Evolutionary conservation across 2,113 vertebrate species (phyloP).

Genomic region (Rhabdornis inornatus): DNA sequence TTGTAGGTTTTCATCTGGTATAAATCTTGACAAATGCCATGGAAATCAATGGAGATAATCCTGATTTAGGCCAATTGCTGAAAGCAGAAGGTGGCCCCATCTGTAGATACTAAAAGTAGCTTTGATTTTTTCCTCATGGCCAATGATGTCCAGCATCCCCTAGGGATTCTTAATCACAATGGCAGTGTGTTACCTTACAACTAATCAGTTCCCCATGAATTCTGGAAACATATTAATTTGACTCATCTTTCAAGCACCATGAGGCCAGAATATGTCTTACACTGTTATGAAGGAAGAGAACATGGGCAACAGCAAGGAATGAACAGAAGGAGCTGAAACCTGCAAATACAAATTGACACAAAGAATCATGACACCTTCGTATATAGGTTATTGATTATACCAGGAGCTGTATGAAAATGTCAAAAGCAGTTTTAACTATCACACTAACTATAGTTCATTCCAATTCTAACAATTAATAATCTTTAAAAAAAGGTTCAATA

Average conservation of each 20-base stretch:
- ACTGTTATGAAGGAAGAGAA: neutral
- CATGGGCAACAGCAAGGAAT: neutral
- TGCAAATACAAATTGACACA: neutral
- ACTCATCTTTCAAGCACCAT: slow-evolving; percentile 54
- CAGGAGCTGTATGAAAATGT: neutral
- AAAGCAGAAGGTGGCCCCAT: slow-evolving; percentile 68
- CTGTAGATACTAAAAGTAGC: slow-evolving; percentile 65
- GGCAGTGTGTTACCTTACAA: slow-evolving; percentile 60
- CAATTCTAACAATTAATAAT: neutral
- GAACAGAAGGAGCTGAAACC: neutral
- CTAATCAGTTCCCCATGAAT: slow-evolving; percentile 61
- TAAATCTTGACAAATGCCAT: slow-evolving; percentile 40
- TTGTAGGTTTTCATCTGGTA: neutral
- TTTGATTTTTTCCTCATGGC: slow-evolving; percentile 68
- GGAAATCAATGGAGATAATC: slow-evolving; percentile 62
- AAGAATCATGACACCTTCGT: neutral
- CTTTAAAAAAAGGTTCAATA: neutral
- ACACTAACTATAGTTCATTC: neutral
- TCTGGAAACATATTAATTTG: slow-evolving; percentile 60
- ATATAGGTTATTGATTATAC: neutral
- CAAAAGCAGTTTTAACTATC: neutral
- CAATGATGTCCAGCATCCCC: slow-evolving; percentile 58
- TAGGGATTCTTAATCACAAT: slow-evolving; percentile 58
- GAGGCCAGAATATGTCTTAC: neutral
- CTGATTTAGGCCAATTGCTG: slow-evolving; percentile 59